A percentile compares a stretch with the other conserved stretches of the same genome.
These are phyloP conservation scores for Acromyrmex echinatior DNA, from an alignment of 1,140 invertebrate genomes.

Conservation along the genomic window DNA sequence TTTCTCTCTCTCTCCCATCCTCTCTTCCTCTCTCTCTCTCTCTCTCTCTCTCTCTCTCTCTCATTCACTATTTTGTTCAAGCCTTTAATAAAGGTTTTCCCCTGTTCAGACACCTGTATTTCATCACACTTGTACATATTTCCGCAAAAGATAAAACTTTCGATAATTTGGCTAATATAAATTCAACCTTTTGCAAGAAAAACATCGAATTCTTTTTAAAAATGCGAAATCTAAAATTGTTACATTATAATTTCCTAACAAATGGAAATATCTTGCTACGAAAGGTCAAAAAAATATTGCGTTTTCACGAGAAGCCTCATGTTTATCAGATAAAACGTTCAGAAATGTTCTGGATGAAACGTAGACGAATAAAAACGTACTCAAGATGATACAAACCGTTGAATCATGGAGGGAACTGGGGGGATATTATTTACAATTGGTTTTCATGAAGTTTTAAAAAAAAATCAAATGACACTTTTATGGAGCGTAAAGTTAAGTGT, in stretches of 20 bases:
- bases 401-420: neutral
- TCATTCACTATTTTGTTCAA: constrained; percentile 7
- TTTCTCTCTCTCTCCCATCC: neutral
- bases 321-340: neutral
- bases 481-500: constrained; percentile 20
- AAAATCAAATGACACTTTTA: constrained; percentile 22
- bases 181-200: neutral
- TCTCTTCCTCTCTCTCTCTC: no score
- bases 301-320: neutral
- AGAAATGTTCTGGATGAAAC: neutral
- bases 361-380: neutral
- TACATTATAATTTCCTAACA: neutral
- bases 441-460: constrained; percentile 42
- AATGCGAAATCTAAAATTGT: neutral
- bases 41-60: neutral
- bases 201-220: neutral
- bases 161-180: neutral
- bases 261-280: neutral
- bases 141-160: neutral
- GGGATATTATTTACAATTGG: constrained; percentile 6
- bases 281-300: neutral
- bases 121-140: neutral
- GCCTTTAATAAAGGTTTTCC: constrained; percentile 6
- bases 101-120: neutral
- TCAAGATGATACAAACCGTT: neutral